These are phyloP conservation scores for Papilio elwesi DNA, from an alignment of 2,888 invertebrate genomes.

Conservation along the genomic window DNA sequence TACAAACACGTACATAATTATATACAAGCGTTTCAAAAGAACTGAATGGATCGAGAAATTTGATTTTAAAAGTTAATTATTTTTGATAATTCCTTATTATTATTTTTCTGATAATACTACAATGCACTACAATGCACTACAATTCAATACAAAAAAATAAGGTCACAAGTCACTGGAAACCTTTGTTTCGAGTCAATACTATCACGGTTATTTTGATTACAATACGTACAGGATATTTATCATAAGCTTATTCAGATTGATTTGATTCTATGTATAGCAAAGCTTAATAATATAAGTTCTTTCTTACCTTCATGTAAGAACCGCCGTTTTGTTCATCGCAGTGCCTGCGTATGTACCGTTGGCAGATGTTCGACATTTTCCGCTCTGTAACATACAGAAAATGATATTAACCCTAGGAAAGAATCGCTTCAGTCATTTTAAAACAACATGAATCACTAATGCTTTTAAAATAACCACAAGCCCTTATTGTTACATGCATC, in stretches of 20 bases:
- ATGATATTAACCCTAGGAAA: constrained; percentile 17
- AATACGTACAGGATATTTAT: too few species aligned
- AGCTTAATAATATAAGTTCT: background rate
- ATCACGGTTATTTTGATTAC: too few species aligned
- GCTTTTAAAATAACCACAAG: background rate
- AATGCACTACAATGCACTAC: too few species aligned
- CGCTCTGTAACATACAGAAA: constrained; percentile 67
- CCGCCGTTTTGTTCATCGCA: constrained; percentile 70
- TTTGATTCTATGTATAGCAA: too few species aligned
- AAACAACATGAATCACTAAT: background rate
- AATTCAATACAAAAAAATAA: too few species aligned
- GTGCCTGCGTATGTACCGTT: constrained; percentile 71
- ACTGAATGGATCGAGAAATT: too few species aligned
- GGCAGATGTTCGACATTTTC: constrained; percentile 78
- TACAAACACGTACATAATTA: background rate
- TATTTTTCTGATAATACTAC: too few species aligned
- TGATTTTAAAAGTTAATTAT: too few species aligned
- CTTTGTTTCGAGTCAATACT: too few species aligned
- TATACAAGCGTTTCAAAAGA: background rate
- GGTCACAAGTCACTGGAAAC: too few species aligned
- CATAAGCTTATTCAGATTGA: too few species aligned
- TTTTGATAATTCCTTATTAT: too few species aligned
- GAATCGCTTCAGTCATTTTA: background rate
- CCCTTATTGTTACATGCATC: background rate
- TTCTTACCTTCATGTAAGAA: constrained; percentile 77